Conservation (phyloP, 2,888 invertebrate species). For the Eupsilia transversa region DNA sequence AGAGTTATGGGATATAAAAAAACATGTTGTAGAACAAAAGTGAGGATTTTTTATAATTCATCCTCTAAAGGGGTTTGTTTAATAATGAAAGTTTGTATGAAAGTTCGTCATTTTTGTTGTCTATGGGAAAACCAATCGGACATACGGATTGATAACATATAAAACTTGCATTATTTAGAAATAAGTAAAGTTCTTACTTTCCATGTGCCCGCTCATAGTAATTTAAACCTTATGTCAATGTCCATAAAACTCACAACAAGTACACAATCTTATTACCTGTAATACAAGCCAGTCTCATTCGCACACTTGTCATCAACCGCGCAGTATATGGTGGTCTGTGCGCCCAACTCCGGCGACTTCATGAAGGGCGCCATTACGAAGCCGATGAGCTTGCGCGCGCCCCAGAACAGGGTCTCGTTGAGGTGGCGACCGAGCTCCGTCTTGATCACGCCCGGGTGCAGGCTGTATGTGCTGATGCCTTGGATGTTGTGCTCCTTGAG, state of each 20-base stretch:
- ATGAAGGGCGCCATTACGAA: conserved; percentile 84
- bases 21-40: no score
- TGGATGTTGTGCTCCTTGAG: conserved; percentile 83
- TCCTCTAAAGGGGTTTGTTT: no score
- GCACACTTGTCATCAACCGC: conserved; percentile 92
- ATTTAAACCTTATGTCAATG: not conserved
- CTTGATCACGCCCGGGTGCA: conserved; percentile 94
- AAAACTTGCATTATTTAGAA: not conserved
- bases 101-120: not conserved
- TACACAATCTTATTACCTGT: conserved; percentile 80
- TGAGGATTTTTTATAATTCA: no score
- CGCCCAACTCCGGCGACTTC: conserved; percentile 92
- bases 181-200: not conserved
- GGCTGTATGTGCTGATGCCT: conserved; percentile 92
- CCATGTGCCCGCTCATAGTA: not conserved
- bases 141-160: no score
- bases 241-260: not conserved
- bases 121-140: not conserved
- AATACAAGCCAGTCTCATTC: conserved; percentile 91
- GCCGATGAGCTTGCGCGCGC: conserved; percentile 82
- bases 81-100: not conserved
- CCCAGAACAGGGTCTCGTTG: conserved; percentile 87
- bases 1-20: no score
- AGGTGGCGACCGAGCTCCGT: conserved; percentile 94
- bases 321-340: conserved; percentile 94